phyloP scores from a whole-genome alignment of 2,888 invertebrate species.

The Orchesella flavescens region DNA sequence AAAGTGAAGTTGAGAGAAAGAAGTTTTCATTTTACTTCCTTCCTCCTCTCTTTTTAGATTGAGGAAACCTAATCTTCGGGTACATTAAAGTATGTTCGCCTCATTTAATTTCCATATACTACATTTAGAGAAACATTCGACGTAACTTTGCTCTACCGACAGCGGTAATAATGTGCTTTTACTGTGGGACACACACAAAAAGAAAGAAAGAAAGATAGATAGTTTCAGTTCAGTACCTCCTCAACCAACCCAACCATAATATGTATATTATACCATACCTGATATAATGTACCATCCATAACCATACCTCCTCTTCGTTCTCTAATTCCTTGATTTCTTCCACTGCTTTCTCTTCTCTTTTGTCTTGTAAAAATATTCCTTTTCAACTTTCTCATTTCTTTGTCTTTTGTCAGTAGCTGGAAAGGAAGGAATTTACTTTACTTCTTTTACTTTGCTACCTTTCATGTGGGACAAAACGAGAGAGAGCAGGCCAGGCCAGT shows the following conservation, averaged over 20 bases:
- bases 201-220: no score
- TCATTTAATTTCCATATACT: conserved; percentile 56
- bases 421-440: conserved; percentile 13
- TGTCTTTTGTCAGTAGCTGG: background rate
- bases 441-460: background rate
- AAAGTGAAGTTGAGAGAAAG: background rate
- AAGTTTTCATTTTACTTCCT: conserved; percentile 31
- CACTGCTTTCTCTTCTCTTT: conserved; percentile 23
- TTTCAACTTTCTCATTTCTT: conserved; percentile 26
- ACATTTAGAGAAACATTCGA: conserved; percentile 21
- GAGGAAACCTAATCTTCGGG: conserved; percentile 37
- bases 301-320: no score
- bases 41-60: conserved; percentile 6
- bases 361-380: conserved; percentile 27
- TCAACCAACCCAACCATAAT: no score
- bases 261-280: background rate
- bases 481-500: background rate
- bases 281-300: background rate
- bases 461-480: background rate
- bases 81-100: conserved; percentile 46
- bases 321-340: background rate
- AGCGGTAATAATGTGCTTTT: no score
- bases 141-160: background rate
- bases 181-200: no score
- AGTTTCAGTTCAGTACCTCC: no score